Percentiles rank a stretch among this genome's conserved stretches.
Conservation (phyloP, 2,797 vertebrate species). For the Botia kubotai region DNA sequence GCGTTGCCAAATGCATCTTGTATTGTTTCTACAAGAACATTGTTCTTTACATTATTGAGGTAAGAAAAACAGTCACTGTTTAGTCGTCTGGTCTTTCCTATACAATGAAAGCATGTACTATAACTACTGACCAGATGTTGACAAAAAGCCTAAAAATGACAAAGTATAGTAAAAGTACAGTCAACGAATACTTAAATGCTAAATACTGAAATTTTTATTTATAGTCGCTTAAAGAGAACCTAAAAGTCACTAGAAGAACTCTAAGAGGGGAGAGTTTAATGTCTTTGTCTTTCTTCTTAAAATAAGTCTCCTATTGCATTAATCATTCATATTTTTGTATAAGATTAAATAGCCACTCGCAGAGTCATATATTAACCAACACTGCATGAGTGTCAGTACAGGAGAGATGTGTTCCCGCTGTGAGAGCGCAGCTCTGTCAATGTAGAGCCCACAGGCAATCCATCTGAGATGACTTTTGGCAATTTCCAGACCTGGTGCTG, state of each 20-base stretch:
- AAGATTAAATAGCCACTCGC: background rate
- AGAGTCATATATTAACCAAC: background rate
- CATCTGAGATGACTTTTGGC: conserved; percentile 69
- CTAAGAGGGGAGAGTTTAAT: too few species aligned
- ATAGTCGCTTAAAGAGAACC: too few species aligned
- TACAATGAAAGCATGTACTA: too few species aligned
- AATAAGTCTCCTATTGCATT: background rate
- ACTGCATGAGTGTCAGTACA: background rate
- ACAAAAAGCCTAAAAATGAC: too few species aligned
- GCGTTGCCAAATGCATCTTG: conserved; percentile 88
- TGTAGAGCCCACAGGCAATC: conserved; percentile 44
- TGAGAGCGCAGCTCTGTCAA: conserved; percentile 45
- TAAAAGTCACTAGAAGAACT: too few species aligned
- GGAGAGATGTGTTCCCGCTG: background rate
- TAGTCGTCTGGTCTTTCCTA: background rate
- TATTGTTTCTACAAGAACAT: conserved; percentile 95
- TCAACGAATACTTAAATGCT: too few species aligned
- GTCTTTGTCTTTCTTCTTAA: background rate
- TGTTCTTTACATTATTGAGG: conserved; percentile 91
- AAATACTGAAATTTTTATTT: background rate
- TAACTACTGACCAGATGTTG: too few species aligned
- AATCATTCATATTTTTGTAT: background rate
- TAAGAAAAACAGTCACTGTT: conserved; percentile 65
- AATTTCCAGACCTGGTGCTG: conserved; percentile 69
- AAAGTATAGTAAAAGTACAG: too few species aligned